These are phyloP conservation scores for Lasiommata megera DNA, from an alignment of 2,888 invertebrate genomes.

Conservation along the genomic window DNA sequence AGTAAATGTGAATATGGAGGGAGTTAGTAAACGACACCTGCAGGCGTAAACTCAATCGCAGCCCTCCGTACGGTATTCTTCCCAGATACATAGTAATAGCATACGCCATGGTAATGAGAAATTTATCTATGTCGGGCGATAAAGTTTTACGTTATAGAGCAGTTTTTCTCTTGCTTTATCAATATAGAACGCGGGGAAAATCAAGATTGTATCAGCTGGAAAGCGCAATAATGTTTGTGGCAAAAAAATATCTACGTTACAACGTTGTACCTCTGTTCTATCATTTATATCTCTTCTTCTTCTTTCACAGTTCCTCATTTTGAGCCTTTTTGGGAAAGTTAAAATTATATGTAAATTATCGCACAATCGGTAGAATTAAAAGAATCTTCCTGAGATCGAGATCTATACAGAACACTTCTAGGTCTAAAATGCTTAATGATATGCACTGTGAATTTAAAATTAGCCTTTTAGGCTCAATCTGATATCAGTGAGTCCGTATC, in stretches of 20 bases:
- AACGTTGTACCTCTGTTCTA: too few relatives aligned
- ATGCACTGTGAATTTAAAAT: too few relatives aligned
- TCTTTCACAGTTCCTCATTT: too few relatives aligned
- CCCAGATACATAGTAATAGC: conserved; percentile 34
- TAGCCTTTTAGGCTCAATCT: too few relatives aligned
- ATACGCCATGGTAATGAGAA: conserved; percentile 45
- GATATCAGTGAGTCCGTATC: too few relatives aligned
- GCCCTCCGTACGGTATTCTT: conserved; percentile 24
- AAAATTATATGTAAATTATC: too few relatives aligned
- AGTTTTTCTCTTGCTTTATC: background rate
- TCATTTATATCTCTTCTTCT: too few relatives aligned
- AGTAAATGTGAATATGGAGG: background rate
- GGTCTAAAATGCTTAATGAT: too few relatives aligned
- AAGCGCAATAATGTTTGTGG: background rate
- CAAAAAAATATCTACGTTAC: background rate
- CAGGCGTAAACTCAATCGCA: conserved; percentile 14
- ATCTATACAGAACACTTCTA: too few relatives aligned
- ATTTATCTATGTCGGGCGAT: conserved; percentile 51
- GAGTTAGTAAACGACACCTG: conserved; percentile 14
- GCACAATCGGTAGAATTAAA: too few relatives aligned
- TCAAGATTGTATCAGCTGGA: conserved; percentile 1
- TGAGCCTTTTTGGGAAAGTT: too few relatives aligned
- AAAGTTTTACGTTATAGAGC: conserved; percentile 3
- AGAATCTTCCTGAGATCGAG: too few relatives aligned
- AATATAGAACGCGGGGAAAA: background rate